Evolutionary conservation across 2,888 invertebrate genomes (phyloP).

Genomic region (Parascotia fuliginaria): DNA sequence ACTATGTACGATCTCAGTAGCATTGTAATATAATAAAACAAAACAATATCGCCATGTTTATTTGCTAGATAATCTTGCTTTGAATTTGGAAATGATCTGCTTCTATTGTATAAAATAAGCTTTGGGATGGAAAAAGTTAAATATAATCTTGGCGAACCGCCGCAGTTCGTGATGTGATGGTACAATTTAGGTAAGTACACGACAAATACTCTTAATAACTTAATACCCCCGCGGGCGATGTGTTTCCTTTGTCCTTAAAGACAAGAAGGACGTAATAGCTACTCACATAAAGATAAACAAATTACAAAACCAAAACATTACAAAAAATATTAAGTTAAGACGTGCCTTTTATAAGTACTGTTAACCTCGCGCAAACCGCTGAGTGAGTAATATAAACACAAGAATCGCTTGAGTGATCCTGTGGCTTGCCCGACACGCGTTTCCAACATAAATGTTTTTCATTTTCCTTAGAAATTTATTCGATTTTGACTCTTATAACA

Average conservation of each 20-base stretch:
- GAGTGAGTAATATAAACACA: slow-evolving; percentile 47
- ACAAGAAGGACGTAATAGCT: slow-evolving; percentile 18
- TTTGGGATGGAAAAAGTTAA: not conserved
- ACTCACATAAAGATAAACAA: slow-evolving; percentile 25
- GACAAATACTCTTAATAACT: slow-evolving; percentile 9
- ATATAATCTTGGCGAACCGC: slow-evolving; percentile 21
- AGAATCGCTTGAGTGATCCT: slow-evolving; percentile 32
- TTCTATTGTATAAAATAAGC: not conserved
- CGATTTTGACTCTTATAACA: slow-evolving; percentile 53
- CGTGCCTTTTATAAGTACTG: slow-evolving; percentile 22
- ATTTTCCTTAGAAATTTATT: slow-evolving; percentile 54
- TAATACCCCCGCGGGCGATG: slow-evolving; percentile 8
- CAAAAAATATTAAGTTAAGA: slow-evolving; percentile 23
- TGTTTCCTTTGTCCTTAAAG: slow-evolving; percentile 23
- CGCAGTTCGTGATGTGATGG: not conserved
- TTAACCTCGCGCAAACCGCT: slow-evolving; percentile 29
- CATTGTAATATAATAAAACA: too few species aligned
- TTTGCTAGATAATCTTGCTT: not conserved
- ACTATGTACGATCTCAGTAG: too few species aligned
- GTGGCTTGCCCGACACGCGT: slow-evolving; percentile 34
- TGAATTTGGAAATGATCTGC: not conserved
- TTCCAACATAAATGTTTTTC: slow-evolving; percentile 50
- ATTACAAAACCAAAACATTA: slow-evolving; percentile 32
- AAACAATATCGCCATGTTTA: not conserved
- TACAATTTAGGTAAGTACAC: slow-evolving; percentile 16